Evolutionary conservation across 2,888 invertebrate species (phyloP), one percentile per base, ranked within the genome.

Genomic region (Stegophylla sp.): DNA sequence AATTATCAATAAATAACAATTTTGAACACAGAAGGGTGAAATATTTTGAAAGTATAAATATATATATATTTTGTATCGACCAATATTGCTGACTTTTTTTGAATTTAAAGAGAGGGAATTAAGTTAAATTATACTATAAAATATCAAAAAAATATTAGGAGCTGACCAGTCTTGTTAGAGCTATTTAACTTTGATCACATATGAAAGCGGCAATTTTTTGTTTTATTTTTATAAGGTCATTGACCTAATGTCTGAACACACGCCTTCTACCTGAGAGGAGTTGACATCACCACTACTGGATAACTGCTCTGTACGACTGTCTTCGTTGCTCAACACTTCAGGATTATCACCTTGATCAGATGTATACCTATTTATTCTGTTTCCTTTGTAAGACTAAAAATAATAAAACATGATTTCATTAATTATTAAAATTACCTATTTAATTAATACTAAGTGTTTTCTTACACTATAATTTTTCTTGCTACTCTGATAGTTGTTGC

Each of bases 1-100:
- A 79, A 71, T 63, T 79, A 79, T 71, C 48, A 79, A 79, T 79
- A 79, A 79, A 79, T 71, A 79, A 79, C 79, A 79, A 79, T 79
- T 63, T 71, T 79, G 79, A 79, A 79, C 79, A 79, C 79, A 79
- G 61, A 64, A 61, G 48, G 79, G 79, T 69, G 7, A 71, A 77
- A 79, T 61, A 79, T 79, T 79, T 79, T 79, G 28, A 34, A 69
- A 79, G 69, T 79, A 79, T 61, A 79, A 79, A 79, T 79, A 79
- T 79, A 79, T 41, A 59, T 76, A 76, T 76, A 56, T 76, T 53
- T 61, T 53, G 69, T 79, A 69, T 69, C 48, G 28, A 61, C 48
- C 69, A 79, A 69, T 41, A 48, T 69, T 10, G 43, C n/a, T 51
- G 48, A 20, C 23, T 61, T 77, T 59, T 79, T 71, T 48, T 61